Evolutionary conservation across 2,797 vertebrate genomes (phyloP).

Genomic region (Galaxias olidus): DNA sequence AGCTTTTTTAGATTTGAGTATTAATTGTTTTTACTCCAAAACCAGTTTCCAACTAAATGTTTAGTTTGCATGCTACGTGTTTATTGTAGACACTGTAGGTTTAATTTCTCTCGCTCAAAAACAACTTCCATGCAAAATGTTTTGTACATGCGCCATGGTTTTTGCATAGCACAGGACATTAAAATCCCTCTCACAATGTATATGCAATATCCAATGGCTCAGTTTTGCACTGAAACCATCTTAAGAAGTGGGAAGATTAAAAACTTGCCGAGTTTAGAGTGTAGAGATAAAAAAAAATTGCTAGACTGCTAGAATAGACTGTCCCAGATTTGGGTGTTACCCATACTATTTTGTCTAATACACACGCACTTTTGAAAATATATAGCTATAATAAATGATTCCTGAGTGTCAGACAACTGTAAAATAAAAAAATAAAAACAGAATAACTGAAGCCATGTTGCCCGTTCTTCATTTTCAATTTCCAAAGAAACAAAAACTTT

Average conservation of each 20-base stretch:
- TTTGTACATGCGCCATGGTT: conserved; percentile 66
- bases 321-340: conserved; percentile 63
- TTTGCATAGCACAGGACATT: conserved; percentile 70
- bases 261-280: conserved; percentile 47
- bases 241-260: conserved; percentile 7
- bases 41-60: conserved; percentile 69
- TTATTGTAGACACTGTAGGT: conserved; percentile 59
- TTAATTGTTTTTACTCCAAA: conserved; percentile 47
- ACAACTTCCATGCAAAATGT: conserved; percentile 76
- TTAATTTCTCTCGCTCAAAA: conserved; percentile 55
- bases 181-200: conserved; percentile 54
- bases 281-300: conserved; percentile 56
- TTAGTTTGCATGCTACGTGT: conserved; percentile 66
- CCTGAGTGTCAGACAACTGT: conserved; percentile 71
- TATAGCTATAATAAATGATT: conserved; percentile 64
- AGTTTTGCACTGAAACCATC: conserved; percentile 15
- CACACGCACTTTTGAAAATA: conserved; percentile 9
- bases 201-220: conserved; percentile 67
- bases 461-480: conserved; percentile 40
- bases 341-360: conserved; percentile 38
- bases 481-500: background rate
- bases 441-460: conserved; percentile 56
- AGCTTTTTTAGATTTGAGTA: conserved; percentile 27
- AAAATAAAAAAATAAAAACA: conserved; percentile 43
- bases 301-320: conserved; percentile 63